Evolutionary conservation across 2,888 invertebrate species (phyloP).

Genomic region (Acrobeloides nanus): DNA sequence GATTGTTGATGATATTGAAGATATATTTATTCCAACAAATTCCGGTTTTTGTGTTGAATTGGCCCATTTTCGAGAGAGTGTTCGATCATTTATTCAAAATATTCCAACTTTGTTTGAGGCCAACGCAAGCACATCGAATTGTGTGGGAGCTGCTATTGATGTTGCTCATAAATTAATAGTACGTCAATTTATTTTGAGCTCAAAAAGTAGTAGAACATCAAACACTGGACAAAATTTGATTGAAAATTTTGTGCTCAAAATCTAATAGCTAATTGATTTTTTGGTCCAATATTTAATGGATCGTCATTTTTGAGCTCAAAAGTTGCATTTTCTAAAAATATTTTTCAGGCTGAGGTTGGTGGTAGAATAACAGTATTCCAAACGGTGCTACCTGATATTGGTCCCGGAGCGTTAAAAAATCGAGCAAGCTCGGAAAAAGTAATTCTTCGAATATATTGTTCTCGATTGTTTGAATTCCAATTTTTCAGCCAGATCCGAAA

Average conservation of each 20-base stretch:
- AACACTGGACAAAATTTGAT: too few species aligned
- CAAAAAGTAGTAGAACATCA: too few species aligned
- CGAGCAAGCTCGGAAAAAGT: too few species aligned
- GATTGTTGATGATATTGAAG: conserved; percentile 80
- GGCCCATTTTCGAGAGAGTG: conserved; percentile 54
- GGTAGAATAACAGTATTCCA: conserved; percentile 91
- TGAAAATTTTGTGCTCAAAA: conserved; percentile 9
- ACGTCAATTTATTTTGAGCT: conserved; percentile 33
- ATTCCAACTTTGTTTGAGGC: conserved; percentile 66
- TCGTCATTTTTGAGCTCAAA: too few species aligned
- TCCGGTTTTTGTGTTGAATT: conserved; percentile 55
- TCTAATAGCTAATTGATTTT: too few species aligned
- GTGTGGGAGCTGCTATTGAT: conserved; percentile 84
- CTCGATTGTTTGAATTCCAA: too few species aligned
- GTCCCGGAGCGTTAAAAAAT: conserved; percentile 77
- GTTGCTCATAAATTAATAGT: conserved; percentile 85
- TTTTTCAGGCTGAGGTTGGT: conserved; percentile 72
- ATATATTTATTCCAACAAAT: conserved; percentile 56
- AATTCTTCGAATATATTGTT: too few species aligned
- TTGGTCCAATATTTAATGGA: too few species aligned
- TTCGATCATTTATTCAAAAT: conserved; percentile 36
- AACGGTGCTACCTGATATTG: conserved; percentile 66
- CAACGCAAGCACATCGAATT: conserved; percentile 66
- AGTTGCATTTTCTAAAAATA: too few species aligned
- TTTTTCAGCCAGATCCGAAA: too few species aligned